phyloP scores from a whole-genome alignment of 2,113 vertebrate species.

The Anas platyrhynchos region DNA sequence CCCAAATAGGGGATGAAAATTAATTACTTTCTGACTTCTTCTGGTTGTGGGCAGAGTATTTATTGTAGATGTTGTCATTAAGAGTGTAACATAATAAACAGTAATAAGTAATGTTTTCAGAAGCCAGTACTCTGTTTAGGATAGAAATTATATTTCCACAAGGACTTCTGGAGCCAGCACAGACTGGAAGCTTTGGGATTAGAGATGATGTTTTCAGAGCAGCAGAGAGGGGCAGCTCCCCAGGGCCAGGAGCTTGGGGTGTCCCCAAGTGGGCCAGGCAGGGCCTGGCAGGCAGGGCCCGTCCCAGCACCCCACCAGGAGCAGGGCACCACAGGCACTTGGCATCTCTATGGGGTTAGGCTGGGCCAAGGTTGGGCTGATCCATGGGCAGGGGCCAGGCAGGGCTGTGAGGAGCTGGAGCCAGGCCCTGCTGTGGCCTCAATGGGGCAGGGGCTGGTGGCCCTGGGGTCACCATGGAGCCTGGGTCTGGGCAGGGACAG shows the following conservation, averaged over 20 bases:
- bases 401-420: not conserved
- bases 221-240: not conserved
- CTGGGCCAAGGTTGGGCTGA: no score
- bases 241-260: no score
- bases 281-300: not conserved
- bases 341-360: no score
- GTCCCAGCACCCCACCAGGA: fast-evolving
- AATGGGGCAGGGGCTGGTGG: not conserved
- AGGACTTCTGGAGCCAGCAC: not conserved
- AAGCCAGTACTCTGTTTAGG: not conserved
- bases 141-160: not conserved
- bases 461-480: fast-evolving
- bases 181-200: not conserved
- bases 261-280: fast-evolving
- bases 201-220: fast-evolving
- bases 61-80: not conserved
- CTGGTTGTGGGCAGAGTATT: not conserved
- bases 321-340: not conserved
- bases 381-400: fast-evolving
- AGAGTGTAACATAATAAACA: not conserved
- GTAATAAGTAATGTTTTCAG: not conserved
- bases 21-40: not conserved
- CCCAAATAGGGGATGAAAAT: not conserved
- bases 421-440: fast-evolving
- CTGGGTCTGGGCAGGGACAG: not conserved